Conservation (phyloP, 2,797 vertebrate genomes). For the Capromys pilorides region DNA sequence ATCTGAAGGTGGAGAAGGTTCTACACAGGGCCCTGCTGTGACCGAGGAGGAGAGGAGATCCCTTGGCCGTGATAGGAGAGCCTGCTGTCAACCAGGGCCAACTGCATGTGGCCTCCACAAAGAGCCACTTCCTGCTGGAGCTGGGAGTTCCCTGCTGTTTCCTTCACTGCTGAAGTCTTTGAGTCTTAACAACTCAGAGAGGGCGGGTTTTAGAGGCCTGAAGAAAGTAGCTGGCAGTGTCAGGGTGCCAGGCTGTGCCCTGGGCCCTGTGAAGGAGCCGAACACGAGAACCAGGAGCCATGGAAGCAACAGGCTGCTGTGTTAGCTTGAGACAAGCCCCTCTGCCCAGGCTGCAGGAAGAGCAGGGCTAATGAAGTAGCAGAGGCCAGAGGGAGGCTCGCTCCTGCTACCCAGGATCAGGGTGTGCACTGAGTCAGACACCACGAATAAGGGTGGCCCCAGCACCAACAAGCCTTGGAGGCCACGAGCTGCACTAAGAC, state of each 20-base stretch:
- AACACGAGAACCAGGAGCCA: fast-evolving
- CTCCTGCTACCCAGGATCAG: background rate
- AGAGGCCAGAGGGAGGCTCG: background rate
- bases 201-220: background rate
- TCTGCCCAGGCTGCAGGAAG: background rate
- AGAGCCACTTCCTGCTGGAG: background rate
- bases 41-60: fast-evolving
- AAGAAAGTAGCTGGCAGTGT: no score
- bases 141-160: background rate
- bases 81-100: background rate
- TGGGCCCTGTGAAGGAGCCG: background rate
- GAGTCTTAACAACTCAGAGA: background rate
- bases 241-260: background rate
- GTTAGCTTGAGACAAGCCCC: background rate
- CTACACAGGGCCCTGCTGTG: background rate
- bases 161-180: background rate
- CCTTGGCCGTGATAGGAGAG: fast-evolving
- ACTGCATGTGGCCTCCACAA: fast-evolving
- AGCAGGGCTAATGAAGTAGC: background rate
- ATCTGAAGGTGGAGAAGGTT: background rate
- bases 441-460: background rate
- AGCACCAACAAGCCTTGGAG: background rate
- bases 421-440: background rate
- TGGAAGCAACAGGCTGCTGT: background rate
- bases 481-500: fast-evolving